phyloP scores from a whole-genome alignment of 2,113 vertebrate species.

The pig (Sus scrofa) region DNA sequence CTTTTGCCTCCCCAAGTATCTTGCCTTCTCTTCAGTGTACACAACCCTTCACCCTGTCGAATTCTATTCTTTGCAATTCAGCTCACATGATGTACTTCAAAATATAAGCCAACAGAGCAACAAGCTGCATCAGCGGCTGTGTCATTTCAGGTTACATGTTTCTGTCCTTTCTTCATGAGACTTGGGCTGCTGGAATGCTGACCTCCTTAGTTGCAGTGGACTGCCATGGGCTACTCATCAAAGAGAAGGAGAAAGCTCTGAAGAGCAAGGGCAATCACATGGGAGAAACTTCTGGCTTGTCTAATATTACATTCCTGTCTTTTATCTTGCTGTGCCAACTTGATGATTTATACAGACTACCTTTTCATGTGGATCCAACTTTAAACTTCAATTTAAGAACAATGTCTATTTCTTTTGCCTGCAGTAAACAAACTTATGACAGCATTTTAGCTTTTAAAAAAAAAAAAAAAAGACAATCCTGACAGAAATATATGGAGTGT shows the following conservation, averaged over 20 bases:
- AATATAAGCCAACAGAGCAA: slow-evolving; percentile 86
- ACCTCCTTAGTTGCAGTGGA: slow-evolving; percentile 76
- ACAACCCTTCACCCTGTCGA: slow-evolving; percentile 87
- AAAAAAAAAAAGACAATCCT: neutral
- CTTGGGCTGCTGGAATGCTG: slow-evolving; percentile 82
- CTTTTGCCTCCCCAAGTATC: slow-evolving; percentile 84
- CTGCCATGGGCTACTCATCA: slow-evolving; percentile 87
- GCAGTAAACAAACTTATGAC: slow-evolving; percentile 10
- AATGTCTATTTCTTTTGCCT: slow-evolving; percentile 31
- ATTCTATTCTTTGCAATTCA: slow-evolving; percentile 88
- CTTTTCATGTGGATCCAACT: slow-evolving; percentile 21
- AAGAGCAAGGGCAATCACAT: slow-evolving; percentile 80
- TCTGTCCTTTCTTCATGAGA: slow-evolving; percentile 84
- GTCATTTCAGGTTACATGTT: slow-evolving; percentile 89
- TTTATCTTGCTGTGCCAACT: neutral
- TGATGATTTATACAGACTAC: slow-evolving; percentile 57
- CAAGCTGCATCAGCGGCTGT: slow-evolving; percentile 87
- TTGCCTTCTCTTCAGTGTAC: slow-evolving; percentile 81
- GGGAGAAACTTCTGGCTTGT: slow-evolving; percentile 74
- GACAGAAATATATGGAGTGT: neutral
- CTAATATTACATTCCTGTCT: slow-evolving; percentile 19
- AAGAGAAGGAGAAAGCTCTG: slow-evolving; percentile 80
- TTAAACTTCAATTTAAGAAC: slow-evolving; percentile 54
- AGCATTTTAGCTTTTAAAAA: slow-evolving; percentile 40
- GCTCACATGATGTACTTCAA: slow-evolving; percentile 85